phyloP scores from a whole-genome alignment of 1,140 invertebrate species.

The Lineus longissimus region DNA sequence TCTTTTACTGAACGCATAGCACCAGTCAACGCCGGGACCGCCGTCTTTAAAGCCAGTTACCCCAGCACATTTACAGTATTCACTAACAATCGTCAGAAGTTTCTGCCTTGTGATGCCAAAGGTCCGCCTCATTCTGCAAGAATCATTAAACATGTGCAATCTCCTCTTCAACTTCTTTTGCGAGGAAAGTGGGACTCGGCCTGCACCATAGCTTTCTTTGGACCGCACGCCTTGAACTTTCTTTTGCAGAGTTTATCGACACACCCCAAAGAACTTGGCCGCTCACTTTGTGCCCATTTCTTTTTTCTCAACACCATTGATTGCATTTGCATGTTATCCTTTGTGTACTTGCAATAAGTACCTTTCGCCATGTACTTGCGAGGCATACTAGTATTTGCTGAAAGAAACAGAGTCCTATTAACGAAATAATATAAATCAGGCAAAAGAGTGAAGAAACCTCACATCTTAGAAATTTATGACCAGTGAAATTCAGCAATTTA shows the following conservation, averaged over 20 bases:
- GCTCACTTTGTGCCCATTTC: not conserved
- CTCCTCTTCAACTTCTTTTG: conserved; percentile 1
- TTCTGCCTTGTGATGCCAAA: conserved; percentile 9
- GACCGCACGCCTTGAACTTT: conserved; percentile 7
- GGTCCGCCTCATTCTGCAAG: conserved; percentile 13
- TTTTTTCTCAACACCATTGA: not conserved
- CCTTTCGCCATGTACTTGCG: conserved; percentile 8
- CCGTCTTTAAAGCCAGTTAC: conserved; percentile 8
- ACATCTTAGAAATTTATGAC: no score
- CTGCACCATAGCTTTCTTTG: not conserved
- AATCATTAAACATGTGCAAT: conserved; percentile 6
- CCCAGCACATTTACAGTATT: not conserved
- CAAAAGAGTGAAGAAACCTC: no score
- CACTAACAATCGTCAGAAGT: conserved; percentile 5
- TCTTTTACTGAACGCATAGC: not conserved
- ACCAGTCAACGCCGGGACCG: conserved; percentile 6
- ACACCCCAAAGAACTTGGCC: conserved; percentile 9
- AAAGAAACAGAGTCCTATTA: no score
- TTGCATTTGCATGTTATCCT: conserved; percentile 8
- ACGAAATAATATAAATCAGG: no score
- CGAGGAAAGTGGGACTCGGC: not conserved
- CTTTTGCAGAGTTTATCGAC: conserved; percentile 2
- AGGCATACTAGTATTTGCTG: conserved; percentile 4
- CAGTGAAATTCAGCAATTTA: no score
- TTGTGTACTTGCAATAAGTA: not conserved